Conservation (phyloP, 2,797 vertebrate genomes). For the Moxostoma hubbsi region DNA sequence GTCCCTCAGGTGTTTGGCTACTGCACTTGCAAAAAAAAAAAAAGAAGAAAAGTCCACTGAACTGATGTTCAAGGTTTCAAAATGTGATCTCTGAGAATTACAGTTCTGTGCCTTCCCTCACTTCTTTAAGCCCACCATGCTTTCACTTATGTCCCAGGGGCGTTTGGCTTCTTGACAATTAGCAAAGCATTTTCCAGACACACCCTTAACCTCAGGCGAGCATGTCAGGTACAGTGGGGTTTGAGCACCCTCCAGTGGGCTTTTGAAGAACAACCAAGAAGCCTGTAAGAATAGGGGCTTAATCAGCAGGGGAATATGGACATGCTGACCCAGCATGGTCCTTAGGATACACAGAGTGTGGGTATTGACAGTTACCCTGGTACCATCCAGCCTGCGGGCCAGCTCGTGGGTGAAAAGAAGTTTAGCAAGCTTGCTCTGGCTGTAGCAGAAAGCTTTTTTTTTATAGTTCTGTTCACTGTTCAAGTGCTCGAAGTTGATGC, state of each 20-base stretch:
- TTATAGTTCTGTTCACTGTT: conserved; percentile 86
- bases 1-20: conserved; percentile 7
- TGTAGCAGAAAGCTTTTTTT: conserved; percentile 86
- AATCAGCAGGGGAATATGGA: conserved; percentile 83
- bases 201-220: no score
- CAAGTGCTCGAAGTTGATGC: conserved; percentile 91
- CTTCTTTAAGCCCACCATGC: neutral
- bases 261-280: conserved; percentile 88
- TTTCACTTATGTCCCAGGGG: conserved; percentile 37
- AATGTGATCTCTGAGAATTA: neutral
- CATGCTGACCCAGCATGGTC: conserved; percentile 88
- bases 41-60: neutral
- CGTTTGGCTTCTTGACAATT: conserved; percentile 86
- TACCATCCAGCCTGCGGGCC: conserved; percentile 81
- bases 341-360: conserved; percentile 88
- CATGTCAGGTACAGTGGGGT: conserved; percentile 83
- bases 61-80: neutral
- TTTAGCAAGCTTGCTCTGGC: conserved; percentile 90
- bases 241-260: conserved; percentile 89
- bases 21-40: neutral
- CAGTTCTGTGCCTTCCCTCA: conserved; percentile 61
- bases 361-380: conserved; percentile 83
- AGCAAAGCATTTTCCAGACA: conserved; percentile 89
- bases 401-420: conserved; percentile 87
- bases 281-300: conserved; percentile 87